Percentiles rank a stretch among this genome's conserved stretches.
These are phyloP conservation scores for Calephelis virginiensis DNA, from an alignment of 1,140 invertebrate species.

Conservation along the genomic window DNA sequence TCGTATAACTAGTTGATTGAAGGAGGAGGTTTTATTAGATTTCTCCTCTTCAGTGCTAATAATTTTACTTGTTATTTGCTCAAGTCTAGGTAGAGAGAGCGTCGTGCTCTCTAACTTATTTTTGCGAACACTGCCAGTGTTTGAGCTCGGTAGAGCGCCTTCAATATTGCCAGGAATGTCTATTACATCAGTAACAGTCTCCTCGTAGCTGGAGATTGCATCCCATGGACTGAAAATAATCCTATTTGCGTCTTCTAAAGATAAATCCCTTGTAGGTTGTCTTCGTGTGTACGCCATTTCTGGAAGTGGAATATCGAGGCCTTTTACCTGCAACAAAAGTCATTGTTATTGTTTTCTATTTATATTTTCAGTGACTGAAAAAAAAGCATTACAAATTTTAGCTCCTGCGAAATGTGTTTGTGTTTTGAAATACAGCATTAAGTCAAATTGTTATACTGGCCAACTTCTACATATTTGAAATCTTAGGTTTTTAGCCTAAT, in stretches of 20 bases:
- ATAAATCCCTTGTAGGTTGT: conserved; percentile 59
- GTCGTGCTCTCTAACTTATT: conserved; percentile 53
- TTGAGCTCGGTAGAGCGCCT: conserved; percentile 22
- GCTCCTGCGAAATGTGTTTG: no score
- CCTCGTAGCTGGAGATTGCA: conserved; percentile 64
- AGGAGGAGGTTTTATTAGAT: conserved; percentile 70
- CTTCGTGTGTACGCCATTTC: conserved; percentile 47
- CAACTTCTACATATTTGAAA: no score
- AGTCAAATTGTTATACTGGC: no score
- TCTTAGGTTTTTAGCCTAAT: no score
- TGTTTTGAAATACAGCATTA: no score
- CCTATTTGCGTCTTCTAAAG: conserved; percentile 72
- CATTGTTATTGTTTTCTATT: background rate
- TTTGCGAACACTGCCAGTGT: conserved; percentile 40
- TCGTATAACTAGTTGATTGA: conserved; percentile 70
- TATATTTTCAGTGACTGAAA: no score
- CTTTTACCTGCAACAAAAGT: conserved; percentile 55
- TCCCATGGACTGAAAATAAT: conserved; percentile 77
- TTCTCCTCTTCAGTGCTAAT: conserved; percentile 66
- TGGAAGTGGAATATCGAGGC: conserved; percentile 59
- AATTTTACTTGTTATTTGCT: conserved; percentile 64
- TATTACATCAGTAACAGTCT: conserved; percentile 63
- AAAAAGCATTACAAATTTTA: no score
- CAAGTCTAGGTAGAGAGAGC: conserved; percentile 39
- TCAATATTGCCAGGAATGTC: conserved; percentile 65